Evolutionary conservation across 2,113 vertebrate genomes (phyloP).

Genomic region (Corvus cornix): DNA sequence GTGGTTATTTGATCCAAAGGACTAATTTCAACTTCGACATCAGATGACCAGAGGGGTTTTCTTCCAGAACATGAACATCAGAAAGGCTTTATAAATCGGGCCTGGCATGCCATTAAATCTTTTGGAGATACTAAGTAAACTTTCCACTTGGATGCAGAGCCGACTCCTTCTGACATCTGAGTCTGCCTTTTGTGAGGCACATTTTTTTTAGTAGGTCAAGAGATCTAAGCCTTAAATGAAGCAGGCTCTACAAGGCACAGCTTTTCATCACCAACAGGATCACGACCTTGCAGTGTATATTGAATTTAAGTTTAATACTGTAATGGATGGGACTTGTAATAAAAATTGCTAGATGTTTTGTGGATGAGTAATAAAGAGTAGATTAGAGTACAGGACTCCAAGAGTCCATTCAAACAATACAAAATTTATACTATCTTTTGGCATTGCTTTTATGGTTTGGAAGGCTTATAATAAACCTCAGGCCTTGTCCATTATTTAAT

Average conservation of each 20-base stretch:
- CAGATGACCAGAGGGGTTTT: slow-evolving; percentile 22
- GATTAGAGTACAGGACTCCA: not conserved
- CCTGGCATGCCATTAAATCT: not conserved
- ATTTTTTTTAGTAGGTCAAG: not conserved
- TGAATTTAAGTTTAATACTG: slow-evolving; percentile 59
- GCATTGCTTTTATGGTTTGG: slow-evolving; percentile 5
- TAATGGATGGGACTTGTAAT: slow-evolving; percentile 57
- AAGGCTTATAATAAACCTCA: slow-evolving; percentile 14
- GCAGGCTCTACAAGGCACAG: not conserved
- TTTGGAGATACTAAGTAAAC: not conserved
- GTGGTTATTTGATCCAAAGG: slow-evolving; percentile 12
- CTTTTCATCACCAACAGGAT: slow-evolving; percentile 50
- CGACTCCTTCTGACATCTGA: not conserved
- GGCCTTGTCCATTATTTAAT: slow-evolving; percentile 47
- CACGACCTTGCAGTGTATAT: slow-evolving; percentile 20
- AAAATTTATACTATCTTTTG: slow-evolving; percentile 24
- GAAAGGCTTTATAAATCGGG: not conserved
- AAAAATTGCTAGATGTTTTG: slow-evolving; percentile 56
- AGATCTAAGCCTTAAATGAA: slow-evolving; percentile 42
- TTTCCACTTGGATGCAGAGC: not conserved
- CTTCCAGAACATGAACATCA: not conserved
- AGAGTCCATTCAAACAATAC: not conserved
- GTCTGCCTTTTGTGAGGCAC: not conserved
- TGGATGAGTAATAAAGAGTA: slow-evolving; percentile 42
- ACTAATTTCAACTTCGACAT: slow-evolving; percentile 32